These are phyloP conservation scores for Entomobrya proxima DNA, from an alignment of 2,888 invertebrate genomes.

Conservation along the genomic window DNA sequence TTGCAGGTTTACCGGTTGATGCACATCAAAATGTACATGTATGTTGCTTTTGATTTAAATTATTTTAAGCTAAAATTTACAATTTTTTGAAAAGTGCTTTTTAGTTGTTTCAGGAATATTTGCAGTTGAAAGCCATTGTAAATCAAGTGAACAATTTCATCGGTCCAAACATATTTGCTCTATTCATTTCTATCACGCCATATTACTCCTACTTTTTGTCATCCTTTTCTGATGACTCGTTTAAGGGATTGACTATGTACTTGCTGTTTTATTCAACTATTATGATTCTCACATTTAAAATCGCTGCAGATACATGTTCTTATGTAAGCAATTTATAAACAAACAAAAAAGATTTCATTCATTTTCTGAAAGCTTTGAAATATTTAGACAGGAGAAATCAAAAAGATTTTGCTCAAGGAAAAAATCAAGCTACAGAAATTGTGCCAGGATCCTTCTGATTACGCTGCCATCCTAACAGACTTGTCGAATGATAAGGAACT, in stretches of 20 bases:
- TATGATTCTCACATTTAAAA: background rate
- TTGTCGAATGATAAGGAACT: background rate
- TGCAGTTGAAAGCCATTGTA: background rate
- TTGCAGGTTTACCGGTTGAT: too few species aligned
- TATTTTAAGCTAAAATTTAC: background rate
- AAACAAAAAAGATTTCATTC: too few species aligned
- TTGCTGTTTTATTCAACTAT: background rate
- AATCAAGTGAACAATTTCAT: background rate
- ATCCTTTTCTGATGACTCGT: background rate
- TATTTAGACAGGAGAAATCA: constrained; percentile 5
- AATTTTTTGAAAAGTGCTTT: background rate
- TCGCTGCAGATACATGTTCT: constrained; percentile 19
- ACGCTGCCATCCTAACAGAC: background rate
- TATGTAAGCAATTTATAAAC: constrained; percentile 12
- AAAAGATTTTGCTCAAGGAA: background rate
- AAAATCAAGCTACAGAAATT: background rate
- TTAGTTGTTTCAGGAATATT: constrained; percentile 34
- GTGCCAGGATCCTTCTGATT: background rate
- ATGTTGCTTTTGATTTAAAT: background rate
- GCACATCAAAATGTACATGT: background rate
- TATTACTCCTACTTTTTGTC: constrained; percentile 17
- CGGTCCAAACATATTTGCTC: background rate
- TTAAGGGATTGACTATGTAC: background rate
- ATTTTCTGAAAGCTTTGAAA: background rate
- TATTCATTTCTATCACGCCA: background rate